phyloP scores from a whole-genome alignment of 2,888 invertebrate species.

The Platerodrilus igneus region DNA sequence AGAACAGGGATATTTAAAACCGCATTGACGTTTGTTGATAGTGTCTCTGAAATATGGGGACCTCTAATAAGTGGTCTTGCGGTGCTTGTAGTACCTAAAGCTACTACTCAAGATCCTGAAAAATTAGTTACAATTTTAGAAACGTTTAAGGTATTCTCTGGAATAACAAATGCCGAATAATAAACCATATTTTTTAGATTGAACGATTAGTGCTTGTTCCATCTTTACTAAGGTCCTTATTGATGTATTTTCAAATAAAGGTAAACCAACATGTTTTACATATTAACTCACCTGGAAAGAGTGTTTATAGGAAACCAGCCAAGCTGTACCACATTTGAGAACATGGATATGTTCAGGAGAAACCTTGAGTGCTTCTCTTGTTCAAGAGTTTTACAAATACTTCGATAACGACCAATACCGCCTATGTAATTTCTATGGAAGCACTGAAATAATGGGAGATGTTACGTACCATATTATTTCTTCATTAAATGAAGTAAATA shows the following conservation, averaged over 20 bases:
- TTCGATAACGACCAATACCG: slow-evolving; percentile 62
- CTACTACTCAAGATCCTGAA: slow-evolving; percentile 73
- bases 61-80: slow-evolving; percentile 70
- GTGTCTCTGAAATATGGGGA: slow-evolving; percentile 84
- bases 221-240: slow-evolving; percentile 71
- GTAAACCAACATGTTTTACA: too few species aligned
- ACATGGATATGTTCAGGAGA: slow-evolving; percentile 89
- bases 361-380: slow-evolving; percentile 65
- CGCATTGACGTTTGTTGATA: slow-evolving; percentile 86
- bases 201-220: slow-evolving; percentile 81
- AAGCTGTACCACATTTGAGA: slow-evolving; percentile 56
- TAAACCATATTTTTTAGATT: slow-evolving; percentile 51
- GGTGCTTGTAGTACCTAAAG: slow-evolving; percentile 68
- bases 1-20: slow-evolving; percentile 81
- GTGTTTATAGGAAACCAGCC: slow-evolving; percentile 44
- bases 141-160: slow-evolving; percentile 58
- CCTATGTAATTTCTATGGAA: slow-evolving; percentile 85
- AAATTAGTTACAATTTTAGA: slow-evolving; percentile 65
- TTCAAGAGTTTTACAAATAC: slow-evolving; percentile 69
- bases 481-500: slow-evolving; percentile 56
- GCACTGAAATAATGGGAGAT: slow-evolving; percentile 89
- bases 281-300: too few species aligned
- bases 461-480: slow-evolving; percentile 74
- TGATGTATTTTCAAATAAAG: slow-evolving; percentile 66
- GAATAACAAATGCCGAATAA: background rate